These are phyloP conservation scores for Alentia gelatinosa DNA, from an alignment of 2,888 invertebrate species.

Conservation along the genomic window DNA sequence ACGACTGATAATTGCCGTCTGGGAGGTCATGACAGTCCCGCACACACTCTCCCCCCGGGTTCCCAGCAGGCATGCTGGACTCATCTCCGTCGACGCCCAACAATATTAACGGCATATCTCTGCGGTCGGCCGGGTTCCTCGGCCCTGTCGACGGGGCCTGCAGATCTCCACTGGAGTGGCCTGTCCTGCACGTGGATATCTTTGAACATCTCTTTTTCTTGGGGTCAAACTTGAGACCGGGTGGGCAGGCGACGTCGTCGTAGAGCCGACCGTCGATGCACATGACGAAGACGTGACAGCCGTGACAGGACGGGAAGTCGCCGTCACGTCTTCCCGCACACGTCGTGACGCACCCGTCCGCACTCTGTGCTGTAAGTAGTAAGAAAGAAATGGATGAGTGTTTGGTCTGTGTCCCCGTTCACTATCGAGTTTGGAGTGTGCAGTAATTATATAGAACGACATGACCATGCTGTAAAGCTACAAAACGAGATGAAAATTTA, in stretches of 20 bases:
- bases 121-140: not conserved
- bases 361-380: not conserved
- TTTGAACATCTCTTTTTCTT: not conserved
- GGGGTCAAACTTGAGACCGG: not conserved
- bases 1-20: slow-evolving; percentile 51
- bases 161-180: no score
- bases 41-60: not conserved
- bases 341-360: not conserved
- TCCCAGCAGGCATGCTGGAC: not conserved
- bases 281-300: slow-evolving; percentile 18
- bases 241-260: not conserved
- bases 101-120: no score
- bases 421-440: no score
- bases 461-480: no score
- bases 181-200: not conserved
- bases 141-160: not conserved
- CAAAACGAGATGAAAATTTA: no score
- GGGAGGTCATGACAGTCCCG: not conserved
- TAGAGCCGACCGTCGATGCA: not conserved
- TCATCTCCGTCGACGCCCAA: not conserved
- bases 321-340: not conserved
- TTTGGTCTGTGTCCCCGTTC: no score
- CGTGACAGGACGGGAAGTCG: not conserved
- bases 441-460: no score
- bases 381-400: no score